Conservation (phyloP, 2,113 vertebrate species). For the Scytalopus superciliaris region DNA sequence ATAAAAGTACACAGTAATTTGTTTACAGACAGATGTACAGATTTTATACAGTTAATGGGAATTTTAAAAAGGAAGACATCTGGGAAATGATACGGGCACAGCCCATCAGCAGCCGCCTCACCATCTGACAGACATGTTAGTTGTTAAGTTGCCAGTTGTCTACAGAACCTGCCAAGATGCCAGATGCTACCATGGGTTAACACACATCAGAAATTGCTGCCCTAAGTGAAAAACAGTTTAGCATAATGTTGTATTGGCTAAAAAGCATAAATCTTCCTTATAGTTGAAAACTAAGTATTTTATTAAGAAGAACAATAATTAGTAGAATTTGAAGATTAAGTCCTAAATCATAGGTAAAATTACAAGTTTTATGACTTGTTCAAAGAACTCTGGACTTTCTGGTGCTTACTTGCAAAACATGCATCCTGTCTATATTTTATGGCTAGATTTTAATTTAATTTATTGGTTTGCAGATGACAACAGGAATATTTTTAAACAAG, state of each 20-base stretch:
- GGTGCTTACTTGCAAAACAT: neutral
- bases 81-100: neutral
- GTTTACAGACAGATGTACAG: neutral
- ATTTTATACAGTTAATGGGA: neutral
- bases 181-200: slow-evolving; percentile 49
- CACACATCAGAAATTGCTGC: slow-evolving; percentile 23
- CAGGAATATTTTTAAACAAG: neutral
- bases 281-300: neutral
- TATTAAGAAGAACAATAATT: neutral
- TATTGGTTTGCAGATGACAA: neutral
- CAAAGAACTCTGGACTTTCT: neutral
- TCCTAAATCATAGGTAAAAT: neutral
- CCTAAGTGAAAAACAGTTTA: neutral
- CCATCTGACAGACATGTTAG: slow-evolving; percentile 37
- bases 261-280: neutral
- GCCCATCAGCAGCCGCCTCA: neutral
- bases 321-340: neutral
- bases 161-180: slow-evolving; percentile 38
- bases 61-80: neutral
- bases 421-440: neutral
- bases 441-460: neutral
- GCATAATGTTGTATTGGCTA: neutral
- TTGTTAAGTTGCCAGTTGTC: slow-evolving; percentile 33
- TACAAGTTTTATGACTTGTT: neutral
- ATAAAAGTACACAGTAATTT: neutral